phyloP scores from a whole-genome alignment of 2,888 invertebrate genomes.

The Chrysotoxum bicinctum region DNA sequence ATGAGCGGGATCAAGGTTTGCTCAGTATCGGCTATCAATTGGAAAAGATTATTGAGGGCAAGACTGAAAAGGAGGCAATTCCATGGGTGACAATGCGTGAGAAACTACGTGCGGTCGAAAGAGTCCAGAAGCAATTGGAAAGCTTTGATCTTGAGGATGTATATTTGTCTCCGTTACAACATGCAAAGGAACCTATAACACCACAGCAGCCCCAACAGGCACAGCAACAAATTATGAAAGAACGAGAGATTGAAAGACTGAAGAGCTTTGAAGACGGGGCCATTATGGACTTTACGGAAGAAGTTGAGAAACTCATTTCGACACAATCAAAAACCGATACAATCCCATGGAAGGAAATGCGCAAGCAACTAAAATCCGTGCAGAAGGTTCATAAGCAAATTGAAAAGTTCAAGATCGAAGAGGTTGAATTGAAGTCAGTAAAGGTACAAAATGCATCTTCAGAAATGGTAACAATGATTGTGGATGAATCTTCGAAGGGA shows the following conservation, averaged over 20 bases:
- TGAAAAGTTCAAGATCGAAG: constrained; percentile 81
- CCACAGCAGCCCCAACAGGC: constrained; percentile 75
- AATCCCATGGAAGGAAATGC: constrained; percentile 81
- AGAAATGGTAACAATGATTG: constrained; percentile 84
- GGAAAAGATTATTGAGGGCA: constrained; percentile 80
- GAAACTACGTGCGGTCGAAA: constrained; percentile 79
- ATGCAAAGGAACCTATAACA: constrained; percentile 67
- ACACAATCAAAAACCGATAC: constrained; percentile 78
- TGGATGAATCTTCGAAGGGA: constrained; percentile 79
- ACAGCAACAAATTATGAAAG: constrained; percentile 81
- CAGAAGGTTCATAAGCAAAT: constrained; percentile 81
- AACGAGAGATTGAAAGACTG: constrained; percentile 79
- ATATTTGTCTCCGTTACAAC: constrained; percentile 76
- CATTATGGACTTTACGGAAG: constrained; percentile 80
- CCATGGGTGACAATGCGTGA: constrained; percentile 81
- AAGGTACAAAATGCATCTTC: constrained; percentile 82
- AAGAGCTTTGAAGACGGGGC: constrained; percentile 80
- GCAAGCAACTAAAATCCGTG: constrained; percentile 80
- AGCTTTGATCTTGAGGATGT: constrained; percentile 81
- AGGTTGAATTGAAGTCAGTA: constrained; percentile 80
- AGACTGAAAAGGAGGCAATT: constrained; percentile 79
- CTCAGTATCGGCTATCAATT: constrained; percentile 79
- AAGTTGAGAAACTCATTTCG: constrained; percentile 80
- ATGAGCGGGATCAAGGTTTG: constrained; percentile 81
- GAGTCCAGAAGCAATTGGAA: constrained; percentile 80